Conservation (phyloP, 2,113 vertebrate genomes). For the Lagopus muta region DNA sequence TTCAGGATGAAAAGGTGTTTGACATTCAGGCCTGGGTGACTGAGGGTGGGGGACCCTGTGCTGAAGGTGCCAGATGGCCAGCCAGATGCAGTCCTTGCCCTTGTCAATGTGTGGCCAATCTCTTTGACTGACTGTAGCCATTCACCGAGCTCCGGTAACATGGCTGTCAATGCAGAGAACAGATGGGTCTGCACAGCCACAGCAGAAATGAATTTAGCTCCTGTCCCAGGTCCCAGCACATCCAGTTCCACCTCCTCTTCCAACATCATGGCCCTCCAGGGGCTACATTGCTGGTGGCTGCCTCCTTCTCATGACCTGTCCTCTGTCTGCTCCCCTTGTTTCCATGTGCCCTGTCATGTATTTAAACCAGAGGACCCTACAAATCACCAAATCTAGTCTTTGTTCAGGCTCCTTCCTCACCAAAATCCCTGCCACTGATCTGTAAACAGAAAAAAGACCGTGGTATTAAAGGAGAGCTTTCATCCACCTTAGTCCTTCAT, state of each 20-base stretch:
- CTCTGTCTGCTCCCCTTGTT: neutral
- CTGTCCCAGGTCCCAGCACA: slow-evolving; percentile 17
- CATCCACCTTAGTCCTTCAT: neutral
- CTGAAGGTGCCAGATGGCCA: slow-evolving; percentile 48
- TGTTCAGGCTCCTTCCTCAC: neutral
- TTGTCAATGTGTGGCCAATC: slow-evolving; percentile 68
- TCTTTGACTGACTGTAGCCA: slow-evolving; percentile 71
- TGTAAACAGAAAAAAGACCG: neutral
- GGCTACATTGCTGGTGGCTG: neutral
- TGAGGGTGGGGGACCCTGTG: slow-evolving; percentile 49
- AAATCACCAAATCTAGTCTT: neutral
- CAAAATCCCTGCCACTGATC: neutral
- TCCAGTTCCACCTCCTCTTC: slow-evolving; percentile 29
- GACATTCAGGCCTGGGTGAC: slow-evolving; percentile 72
- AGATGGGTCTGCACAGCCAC: slow-evolving; percentile 12
- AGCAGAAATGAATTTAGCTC: slow-evolving; percentile 51
- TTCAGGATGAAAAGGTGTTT: slow-evolving; percentile 61
- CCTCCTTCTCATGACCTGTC: neutral
- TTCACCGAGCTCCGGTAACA: neutral
- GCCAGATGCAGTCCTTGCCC: slow-evolving; percentile 64
- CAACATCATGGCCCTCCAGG: neutral
- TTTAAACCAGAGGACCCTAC: neutral
- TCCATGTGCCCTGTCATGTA: neutral
- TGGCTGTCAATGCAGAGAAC: slow-evolving; percentile 43
- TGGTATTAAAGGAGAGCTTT: neutral